Base-by-base conservation (phyloP, 1,140 invertebrate species). In the Psilanteris sp. region DNA sequence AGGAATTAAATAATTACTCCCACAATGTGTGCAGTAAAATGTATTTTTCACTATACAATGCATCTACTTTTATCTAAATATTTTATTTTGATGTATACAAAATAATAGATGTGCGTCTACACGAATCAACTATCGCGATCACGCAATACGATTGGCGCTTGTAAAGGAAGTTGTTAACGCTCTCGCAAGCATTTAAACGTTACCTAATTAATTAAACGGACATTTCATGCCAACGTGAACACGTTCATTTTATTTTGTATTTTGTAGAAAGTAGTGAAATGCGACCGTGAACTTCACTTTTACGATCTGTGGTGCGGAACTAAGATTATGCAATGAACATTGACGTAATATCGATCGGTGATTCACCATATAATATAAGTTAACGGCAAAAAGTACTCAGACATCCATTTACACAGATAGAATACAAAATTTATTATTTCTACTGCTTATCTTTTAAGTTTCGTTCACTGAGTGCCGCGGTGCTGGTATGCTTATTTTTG, bases 201-300 rank as follows among this genome's bases (percentile, higher is more conserved):
- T 75, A 75, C 57, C 48, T 68, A 68, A 75, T 75, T 75, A 75
- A 75, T 75, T 67, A 68, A 75, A 68, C 48, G 72, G 72, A 75
- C 31, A 55, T 75, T 75, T 68, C 62, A 75, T 22, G 62, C 13
- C 13, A 18, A 6, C 22, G 22, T 18, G 59, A 54, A 8, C 31
- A 57, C 36, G 15, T 6, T 24, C 46, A 16, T 57, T 62, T 55
- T 26, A 66, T 64, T 67, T 55, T 6, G 31, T 26, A 66, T 64
- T 67, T 55, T 6, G 31, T 75, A 75, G 71, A 75, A 75, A 75
- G 71, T 75, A 62, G 71, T 62, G 71, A 75, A 68, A 75, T 67
- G 62, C 62, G 71, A 62, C 71, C 62, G 71, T 75, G 62, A 75
- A 75, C 61, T 75, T 75, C 62, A 43, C 71, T 75, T 68, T 68